Base-by-base conservation (phyloP, 1,140 invertebrate species). In the Chrysopa pallens region DNA sequence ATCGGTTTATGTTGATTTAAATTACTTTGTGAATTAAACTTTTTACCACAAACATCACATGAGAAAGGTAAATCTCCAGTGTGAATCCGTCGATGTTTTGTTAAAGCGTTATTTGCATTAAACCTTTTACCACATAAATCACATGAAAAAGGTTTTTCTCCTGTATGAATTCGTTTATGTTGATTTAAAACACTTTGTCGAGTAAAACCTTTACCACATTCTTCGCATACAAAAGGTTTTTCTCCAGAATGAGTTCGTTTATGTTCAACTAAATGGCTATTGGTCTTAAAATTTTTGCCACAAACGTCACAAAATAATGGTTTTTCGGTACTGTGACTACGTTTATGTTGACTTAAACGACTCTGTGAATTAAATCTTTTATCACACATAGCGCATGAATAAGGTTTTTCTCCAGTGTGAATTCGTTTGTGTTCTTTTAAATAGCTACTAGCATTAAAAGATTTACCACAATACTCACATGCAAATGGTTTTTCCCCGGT, bases 41-140 rank as follows among this genome's bases (percentile, higher is more conserved):
- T 59, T 39, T 71, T 70, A 2, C 66, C 66, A 51, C 78, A 81
- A 1, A 74, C 62, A 35, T 70, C 68, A 50, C 79, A 82, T 23
- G 59, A 59, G 50, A 73, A 74, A 0, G 76, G 72, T 49, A 74
- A 70, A 48, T 83, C 76, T 0, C 80, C 74, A 0, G 72, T 72
- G 8, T 80, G 67, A 2, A 73, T 75, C 49, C 78, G 72, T 45
- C 73, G 61, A 40, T 80, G 75, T 46, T 75, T 72, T 27, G 51
- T 55, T 35, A 50, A 55, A 6, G 49, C 46, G 8, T 48, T 38
- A 7, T 46, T 46, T 15, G 55, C 53, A 38, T 50, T 52, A 51
- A 70, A 70, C 0, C 61, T 63, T 52, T 69, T 69, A 0, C 63
- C 65, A 50, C 69, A 71, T 6, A 63, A 51, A 38, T 57, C 59